phyloP scores from a whole-genome alignment of 2,797 vertebrate species.

The Neosilurus hyrtlii region DNA sequence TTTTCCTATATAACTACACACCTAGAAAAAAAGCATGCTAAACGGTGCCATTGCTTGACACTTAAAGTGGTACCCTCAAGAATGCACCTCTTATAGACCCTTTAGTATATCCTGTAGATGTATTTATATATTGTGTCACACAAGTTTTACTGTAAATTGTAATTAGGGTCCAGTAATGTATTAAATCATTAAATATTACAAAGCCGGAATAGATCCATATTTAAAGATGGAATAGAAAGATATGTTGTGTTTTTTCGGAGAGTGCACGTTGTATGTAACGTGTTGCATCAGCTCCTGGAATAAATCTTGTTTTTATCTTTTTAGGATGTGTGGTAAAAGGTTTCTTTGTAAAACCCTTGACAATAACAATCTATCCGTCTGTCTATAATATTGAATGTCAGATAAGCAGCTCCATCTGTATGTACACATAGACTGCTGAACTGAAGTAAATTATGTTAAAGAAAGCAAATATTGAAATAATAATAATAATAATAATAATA shows the following conservation, averaged over 20 bases:
- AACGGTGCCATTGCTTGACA: not conserved
- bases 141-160: not conserved
- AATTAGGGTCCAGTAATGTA: not conserved
- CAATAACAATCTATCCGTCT: not conserved
- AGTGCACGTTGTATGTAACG: not conserved
- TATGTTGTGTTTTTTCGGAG: not conserved
- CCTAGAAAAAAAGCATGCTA: not conserved
- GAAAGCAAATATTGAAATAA: not conserved
- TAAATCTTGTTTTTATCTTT: not conserved
- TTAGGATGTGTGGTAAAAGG: not conserved
- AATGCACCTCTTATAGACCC: not conserved
- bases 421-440: not conserved
- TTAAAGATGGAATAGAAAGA: not conserved
- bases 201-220: not conserved
- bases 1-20: not conserved
- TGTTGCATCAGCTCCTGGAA: not conserved
- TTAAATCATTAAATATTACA: not conserved
- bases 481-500: no score
- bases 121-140: not conserved
- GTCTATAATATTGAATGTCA: not conserved
- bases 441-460: not conserved
- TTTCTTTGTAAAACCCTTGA: not conserved
- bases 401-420: not conserved
- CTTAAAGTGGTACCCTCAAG: not conserved
- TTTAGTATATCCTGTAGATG: not conserved